Conservation (phyloP, 2,888 invertebrate genomes). For the Mimas tiliae region DNA sequence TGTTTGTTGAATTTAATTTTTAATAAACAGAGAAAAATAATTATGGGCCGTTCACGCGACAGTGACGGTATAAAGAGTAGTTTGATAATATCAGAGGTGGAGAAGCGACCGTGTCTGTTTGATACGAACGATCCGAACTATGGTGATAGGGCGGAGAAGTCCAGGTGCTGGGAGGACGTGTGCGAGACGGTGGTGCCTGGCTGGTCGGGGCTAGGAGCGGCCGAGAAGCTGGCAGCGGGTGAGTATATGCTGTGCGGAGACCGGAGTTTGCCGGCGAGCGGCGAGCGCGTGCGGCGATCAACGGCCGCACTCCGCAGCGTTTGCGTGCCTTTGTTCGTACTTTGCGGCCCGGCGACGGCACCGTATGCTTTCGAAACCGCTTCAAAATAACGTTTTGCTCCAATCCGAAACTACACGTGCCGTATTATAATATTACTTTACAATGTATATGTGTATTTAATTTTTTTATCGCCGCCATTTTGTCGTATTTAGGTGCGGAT, state of each 20-base stretch:
- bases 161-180: conserved; percentile 78
- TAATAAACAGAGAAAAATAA: conserved; percentile 31
- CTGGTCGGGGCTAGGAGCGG: conserved; percentile 67
- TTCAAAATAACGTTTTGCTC: conserved; percentile 64
- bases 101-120: conserved; percentile 72
- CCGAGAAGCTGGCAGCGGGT: conserved; percentile 77
- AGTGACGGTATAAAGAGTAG: conserved; percentile 74
- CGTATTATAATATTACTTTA: conserved; percentile 42
- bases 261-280: conserved; percentile 35
- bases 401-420: conserved; percentile 50
- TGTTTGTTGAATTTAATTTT: conserved; percentile 35
- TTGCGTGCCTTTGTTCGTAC: conserved; percentile 75
- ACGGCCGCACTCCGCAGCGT: conserved; percentile 69
- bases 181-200: conserved; percentile 75
- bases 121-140: conserved; percentile 74
- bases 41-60: conserved; percentile 74
- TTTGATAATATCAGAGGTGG: conserved; percentile 72
- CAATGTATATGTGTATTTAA: conserved; percentile 38
- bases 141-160: conserved; percentile 76
- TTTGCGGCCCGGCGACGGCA: conserved; percentile 33
- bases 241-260: conserved; percentile 55
- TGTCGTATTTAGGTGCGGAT: conserved; percentile 55
- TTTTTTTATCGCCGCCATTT: conserved; percentile 50
- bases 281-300: conserved; percentile 41
- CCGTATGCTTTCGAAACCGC: conserved; percentile 72